These are phyloP conservation scores for Syngnathus acus DNA, from an alignment of 2,797 vertebrate genomes.

Conservation along the genomic window DNA sequence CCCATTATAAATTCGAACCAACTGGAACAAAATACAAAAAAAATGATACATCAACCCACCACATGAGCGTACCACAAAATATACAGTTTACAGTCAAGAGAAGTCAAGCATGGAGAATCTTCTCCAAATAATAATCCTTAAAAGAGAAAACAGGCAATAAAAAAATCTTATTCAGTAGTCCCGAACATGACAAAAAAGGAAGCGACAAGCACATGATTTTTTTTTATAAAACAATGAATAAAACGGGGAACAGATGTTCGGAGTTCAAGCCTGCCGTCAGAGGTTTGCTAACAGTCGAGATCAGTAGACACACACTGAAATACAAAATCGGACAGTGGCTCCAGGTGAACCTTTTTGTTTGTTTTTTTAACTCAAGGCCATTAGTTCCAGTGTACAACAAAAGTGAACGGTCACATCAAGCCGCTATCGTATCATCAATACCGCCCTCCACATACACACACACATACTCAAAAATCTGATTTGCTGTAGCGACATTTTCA, in stretches of 20 bases:
- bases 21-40: constrained; percentile 47
- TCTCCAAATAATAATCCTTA: constrained; percentile 32
- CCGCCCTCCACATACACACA: background rate
- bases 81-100: constrained; percentile 66
- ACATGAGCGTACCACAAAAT: constrained; percentile 74
- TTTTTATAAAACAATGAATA: constrained; percentile 46
- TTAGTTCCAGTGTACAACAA: constrained; percentile 62
- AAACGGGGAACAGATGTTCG: constrained; percentile 18
- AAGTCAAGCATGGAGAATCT: constrained; percentile 59
- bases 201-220: constrained; percentile 44
- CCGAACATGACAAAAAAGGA: constrained; percentile 45
- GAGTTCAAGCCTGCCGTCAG: constrained; percentile 38
- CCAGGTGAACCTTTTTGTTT: constrained; percentile 31
- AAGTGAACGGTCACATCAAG: constrained; percentile 33
- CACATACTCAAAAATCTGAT: constrained; percentile 15
- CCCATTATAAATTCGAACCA: constrained; percentile 72
- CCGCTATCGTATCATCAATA: constrained; percentile 29
- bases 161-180: constrained; percentile 69
- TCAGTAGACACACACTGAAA: constrained; percentile 45
- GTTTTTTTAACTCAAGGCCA: constrained; percentile 28
- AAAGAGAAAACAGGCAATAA: constrained; percentile 33
- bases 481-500: constrained; percentile 19
- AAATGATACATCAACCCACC: constrained; percentile 68
- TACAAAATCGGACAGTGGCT: constrained; percentile 48
- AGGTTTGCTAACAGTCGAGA: constrained; percentile 52